Evolutionary conservation across 2,888 invertebrate species (phyloP).

Genomic region (Amitus sp.): DNA sequence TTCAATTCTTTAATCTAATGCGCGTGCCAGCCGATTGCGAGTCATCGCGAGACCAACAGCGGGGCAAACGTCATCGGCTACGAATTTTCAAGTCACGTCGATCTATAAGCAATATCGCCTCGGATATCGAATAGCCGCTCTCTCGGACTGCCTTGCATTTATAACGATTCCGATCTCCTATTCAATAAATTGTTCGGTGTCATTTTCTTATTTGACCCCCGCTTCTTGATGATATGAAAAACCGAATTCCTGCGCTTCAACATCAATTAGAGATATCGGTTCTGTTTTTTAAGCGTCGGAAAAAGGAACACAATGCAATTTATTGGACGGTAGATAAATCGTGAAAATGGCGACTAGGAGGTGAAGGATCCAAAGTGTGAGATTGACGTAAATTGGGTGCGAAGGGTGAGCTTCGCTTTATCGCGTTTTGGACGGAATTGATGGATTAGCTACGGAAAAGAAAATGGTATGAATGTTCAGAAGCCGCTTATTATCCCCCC

Average conservation of each 20-base stretch:
- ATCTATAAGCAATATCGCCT: conserved; percentile 35
- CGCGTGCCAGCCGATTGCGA: conserved; percentile 24
- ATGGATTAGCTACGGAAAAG: conserved; percentile 25
- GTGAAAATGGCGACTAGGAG: no score
- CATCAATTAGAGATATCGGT: no score
- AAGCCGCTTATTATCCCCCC: conserved; percentile 48
- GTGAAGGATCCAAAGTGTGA: not conserved
- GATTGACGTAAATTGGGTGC: not conserved
- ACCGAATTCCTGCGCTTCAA: not conserved
- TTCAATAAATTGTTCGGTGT: conserved; percentile 29
- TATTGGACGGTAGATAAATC: no score
- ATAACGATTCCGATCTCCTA: conserved; percentile 28
- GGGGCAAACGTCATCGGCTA: conserved; percentile 34
- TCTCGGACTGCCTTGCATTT: conserved; percentile 24
- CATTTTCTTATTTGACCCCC: conserved; percentile 16
- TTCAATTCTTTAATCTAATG: conserved; percentile 27
- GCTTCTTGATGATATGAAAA: not conserved
- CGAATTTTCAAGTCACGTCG: conserved; percentile 43
- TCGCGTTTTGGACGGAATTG: conserved; percentile 18
- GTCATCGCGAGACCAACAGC: conserved; percentile 32
- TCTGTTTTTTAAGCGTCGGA: no score
- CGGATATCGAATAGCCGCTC: conserved; percentile 23
- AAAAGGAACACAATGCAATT: no score
- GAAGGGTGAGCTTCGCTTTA: not conserved
- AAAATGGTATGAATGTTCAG: conserved; percentile 46